phyloP scores from a whole-genome alignment of 2,113 vertebrate species.

The Lipophrys pholis region DNA sequence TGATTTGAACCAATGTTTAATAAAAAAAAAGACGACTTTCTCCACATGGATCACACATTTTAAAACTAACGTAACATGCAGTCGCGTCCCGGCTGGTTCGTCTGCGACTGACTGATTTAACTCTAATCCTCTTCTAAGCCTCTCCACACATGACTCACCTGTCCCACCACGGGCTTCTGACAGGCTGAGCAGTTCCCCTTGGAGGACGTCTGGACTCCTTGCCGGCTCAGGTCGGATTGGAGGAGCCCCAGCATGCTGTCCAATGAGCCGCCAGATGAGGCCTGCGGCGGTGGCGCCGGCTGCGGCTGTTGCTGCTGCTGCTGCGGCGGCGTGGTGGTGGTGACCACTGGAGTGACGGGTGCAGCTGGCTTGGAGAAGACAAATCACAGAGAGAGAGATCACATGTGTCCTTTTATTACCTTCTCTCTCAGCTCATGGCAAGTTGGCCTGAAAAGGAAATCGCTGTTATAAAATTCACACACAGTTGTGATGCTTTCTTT shows the following conservation, averaged over 20 bases:
- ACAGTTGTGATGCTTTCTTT: background rate
- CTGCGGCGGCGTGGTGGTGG: conserved; percentile 59
- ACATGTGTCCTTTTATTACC: background rate
- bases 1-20: too few relatives aligned
- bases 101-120: too few relatives aligned
- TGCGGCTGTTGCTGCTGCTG: conserved; percentile 68
- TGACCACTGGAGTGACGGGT: conserved; percentile 68
- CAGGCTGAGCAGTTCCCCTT: conserved; percentile 93
- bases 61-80: too few relatives aligned
- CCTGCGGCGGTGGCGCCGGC: conserved; percentile 60
- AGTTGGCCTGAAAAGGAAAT: background rate
- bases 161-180: conserved; percentile 91
- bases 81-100: too few relatives aligned
- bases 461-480: too few relatives aligned
- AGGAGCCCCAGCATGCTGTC: conserved; percentile 94
- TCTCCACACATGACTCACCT: too few relatives aligned
- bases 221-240: conserved; percentile 90
- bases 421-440: conserved; percentile 4
- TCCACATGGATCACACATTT: too few relatives aligned
- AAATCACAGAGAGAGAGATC: background rate
- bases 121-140: too few relatives aligned
- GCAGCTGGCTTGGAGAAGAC: conserved; percentile 60
- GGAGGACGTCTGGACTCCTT: conserved; percentile 89
- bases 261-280: conserved; percentile 81
- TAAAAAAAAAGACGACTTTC: too few relatives aligned